Conservation (phyloP, 2,113 vertebrate species). For the Tricholaema leucomelas region DNA sequence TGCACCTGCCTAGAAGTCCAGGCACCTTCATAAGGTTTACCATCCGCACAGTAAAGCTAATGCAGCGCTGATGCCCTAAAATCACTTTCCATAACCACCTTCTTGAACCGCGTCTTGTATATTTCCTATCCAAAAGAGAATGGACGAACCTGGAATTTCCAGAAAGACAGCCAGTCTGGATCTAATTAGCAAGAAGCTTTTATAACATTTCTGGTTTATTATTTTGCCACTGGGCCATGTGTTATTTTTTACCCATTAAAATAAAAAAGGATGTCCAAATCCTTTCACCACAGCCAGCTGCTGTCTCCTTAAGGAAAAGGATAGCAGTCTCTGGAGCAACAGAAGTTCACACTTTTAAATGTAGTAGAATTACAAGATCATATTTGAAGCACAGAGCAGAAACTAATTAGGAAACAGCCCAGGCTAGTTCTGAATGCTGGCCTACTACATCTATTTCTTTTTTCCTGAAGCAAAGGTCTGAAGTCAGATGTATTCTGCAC, state of each 20-base stretch:
- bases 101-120: background rate
- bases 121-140: background rate
- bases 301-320: background rate
- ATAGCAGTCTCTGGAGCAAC: background rate
- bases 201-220: background rate
- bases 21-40: background rate
- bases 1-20: background rate
- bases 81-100: background rate
- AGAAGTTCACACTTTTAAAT: background rate
- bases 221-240: background rate
- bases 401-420: background rate
- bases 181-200: background rate
- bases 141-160: background rate
- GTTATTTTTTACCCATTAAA: background rate
- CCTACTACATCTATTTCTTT: background rate
- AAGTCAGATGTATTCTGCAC: background rate
- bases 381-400: background rate
- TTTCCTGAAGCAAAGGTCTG: background rate
- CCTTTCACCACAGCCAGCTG: background rate
- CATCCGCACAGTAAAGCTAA: background rate
- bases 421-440: background rate
- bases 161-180: background rate
- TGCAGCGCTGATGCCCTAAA: background rate
- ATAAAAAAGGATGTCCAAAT: background rate
- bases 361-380: background rate